Percentiles rank a stretch among this genome's conserved stretches.
phyloP scores from a whole-genome alignment of 1,140 invertebrate genomes.

The Polypedilum vanderplanki region DNA sequence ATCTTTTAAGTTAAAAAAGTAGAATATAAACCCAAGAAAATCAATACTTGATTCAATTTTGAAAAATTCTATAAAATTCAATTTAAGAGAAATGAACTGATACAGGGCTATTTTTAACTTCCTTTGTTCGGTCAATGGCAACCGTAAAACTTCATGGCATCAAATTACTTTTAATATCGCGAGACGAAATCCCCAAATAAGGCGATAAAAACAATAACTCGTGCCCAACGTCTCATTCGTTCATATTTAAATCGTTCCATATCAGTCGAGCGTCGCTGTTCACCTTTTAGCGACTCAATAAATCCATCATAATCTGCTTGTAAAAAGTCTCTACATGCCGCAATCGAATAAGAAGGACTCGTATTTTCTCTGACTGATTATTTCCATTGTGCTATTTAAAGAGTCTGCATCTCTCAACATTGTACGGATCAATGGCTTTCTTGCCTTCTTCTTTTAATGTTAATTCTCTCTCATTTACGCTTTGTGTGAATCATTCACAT shows the following conservation, averaged over 20 bases:
- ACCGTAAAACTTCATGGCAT: neutral
- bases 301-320: constrained; percentile 29
- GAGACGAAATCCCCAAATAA: constrained; percentile 24
- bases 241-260: neutral
- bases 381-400: neutral
- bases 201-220: constrained; percentile 26
- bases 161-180: neutral
- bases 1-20: too few relatives aligned
- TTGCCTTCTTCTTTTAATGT: neutral
- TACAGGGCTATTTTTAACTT: too few relatives aligned
- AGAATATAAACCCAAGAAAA: too few relatives aligned
- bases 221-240: neutral
- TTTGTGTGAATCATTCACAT: constrained; percentile 18
- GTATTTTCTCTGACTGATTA: neutral
- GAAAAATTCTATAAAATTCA: too few relatives aligned
- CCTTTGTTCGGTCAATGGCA: neutral
- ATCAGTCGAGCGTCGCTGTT: neutral
- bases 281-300: constrained; percentile 30
- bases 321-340: neutral
- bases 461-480: constrained; percentile 17
- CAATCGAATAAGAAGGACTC: neutral
- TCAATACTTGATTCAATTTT: too few relatives aligned
- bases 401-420: neutral
- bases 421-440: constrained; percentile 4
- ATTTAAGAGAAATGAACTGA: too few relatives aligned